Base-by-base conservation (phyloP, 2,888 invertebrate species). In the Reticulitermes lucifugus region DNA sequence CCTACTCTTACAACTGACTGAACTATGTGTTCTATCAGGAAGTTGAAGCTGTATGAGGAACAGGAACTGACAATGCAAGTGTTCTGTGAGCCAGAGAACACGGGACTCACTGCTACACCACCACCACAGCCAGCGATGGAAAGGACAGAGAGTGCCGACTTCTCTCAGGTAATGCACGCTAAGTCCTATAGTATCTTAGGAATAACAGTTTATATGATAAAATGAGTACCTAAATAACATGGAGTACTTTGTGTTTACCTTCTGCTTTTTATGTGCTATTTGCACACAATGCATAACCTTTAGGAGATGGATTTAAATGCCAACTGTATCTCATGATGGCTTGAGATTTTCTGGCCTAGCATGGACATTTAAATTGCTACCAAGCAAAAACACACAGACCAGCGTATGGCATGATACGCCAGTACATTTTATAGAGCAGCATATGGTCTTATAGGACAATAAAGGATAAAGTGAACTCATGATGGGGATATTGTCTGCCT, bases 21-120 rank as follows among this genome's bases (percentile, higher is more conserved):
- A 6, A 12, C 18, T 55, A 18, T 55, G 14, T 55, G 14, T 18
- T 55, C 4, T 89, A 89, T 3, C 87, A 95, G 95, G 89, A 97
- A 97, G 92, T 91, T 97, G 46, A 94, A 97, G 89, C 94, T 97
- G 0, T 98, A 98, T 88, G 97, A 98, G 91, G 97, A 98, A 88
- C 97, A 98, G 91, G 97, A 98, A 91, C 92, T 98, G 85, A 97
- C 97, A 55, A 98, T 98, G 98, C 97, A 97, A 90, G 97, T 98
- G 35, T 97, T 97, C 89, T 95, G 95, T 87, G 96, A 96, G 89
- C 94, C 95, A 21, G 95, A 96, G 80, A 89, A 90, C 88, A 41
- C 84, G 25, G 84, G 79, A 29, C 43, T 83, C n/a, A 35, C 82
- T 1, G 55, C 82, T 22, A 84, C 73, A 22, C 43, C 80, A n/a